phyloP scores from a whole-genome alignment of 2,113 vertebrate genomes.

The Rissa tridactyla region DNA sequence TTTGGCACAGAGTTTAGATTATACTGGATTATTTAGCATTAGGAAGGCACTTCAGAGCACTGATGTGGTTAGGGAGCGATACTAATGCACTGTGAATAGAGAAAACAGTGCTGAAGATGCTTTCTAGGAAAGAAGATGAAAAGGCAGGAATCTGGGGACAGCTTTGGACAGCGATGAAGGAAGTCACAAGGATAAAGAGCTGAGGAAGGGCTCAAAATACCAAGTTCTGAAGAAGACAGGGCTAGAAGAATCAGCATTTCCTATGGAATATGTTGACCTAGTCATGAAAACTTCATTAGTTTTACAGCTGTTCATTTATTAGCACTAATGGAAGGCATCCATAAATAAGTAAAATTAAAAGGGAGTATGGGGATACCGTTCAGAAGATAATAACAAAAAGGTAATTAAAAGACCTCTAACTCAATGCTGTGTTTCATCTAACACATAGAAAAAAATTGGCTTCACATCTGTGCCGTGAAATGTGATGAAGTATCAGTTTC shows the following conservation, averaged over 20 bases:
- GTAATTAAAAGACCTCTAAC: neutral
- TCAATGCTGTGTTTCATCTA: neutral
- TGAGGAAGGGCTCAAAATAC: neutral
- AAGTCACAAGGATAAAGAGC: neutral
- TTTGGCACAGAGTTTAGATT: neutral
- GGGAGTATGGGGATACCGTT: neutral
- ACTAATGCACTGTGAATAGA: neutral
- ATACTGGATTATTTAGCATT: neutral
- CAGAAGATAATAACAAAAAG: neutral
- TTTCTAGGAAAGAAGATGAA: neutral
- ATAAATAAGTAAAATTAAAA: neutral
- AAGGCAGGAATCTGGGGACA: neutral
- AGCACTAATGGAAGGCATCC: neutral
- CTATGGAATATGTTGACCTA: neutral
- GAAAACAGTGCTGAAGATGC: neutral
- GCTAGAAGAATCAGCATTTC: neutral
- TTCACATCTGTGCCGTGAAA: neutral
- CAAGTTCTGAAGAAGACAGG: neutral
- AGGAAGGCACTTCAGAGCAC: neutral
- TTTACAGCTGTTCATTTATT: neutral
- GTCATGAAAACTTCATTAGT: neutral
- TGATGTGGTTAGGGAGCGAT: neutral
- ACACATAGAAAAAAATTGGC: accelerated
- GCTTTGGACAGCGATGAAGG: neutral
- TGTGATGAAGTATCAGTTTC: neutral